A percentile compares a stretch with the other conserved stretches of the same genome.
phyloP scores from a whole-genome alignment of 1,140 invertebrate genomes.

The Gerris buenoi region DNA sequence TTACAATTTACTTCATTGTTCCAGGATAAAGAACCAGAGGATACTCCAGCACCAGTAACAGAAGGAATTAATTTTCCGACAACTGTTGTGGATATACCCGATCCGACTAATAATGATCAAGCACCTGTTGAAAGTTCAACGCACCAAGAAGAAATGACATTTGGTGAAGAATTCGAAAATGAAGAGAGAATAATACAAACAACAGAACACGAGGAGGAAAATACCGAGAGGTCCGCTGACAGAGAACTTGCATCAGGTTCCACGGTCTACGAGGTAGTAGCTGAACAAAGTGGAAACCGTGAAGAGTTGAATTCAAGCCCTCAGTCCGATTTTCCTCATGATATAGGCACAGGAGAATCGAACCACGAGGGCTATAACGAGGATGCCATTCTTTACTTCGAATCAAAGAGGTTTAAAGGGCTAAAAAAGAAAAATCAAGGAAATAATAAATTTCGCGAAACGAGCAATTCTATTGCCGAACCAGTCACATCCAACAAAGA shows the following conservation, averaged over 20 bases:
- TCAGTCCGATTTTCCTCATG: background rate
- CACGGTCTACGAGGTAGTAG: background rate
- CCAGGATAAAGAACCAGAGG: background rate
- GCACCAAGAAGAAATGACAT: background rate
- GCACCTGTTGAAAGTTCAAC: background rate
- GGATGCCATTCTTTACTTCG: constrained; percentile 5
- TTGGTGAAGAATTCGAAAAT: background rate
- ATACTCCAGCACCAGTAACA: background rate
- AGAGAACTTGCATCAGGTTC: background rate
- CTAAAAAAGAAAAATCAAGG: constrained; percentile 4
- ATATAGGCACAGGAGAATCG: constrained; percentile 8
- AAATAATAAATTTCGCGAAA: background rate
- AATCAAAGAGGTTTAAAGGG: constrained; percentile 3
- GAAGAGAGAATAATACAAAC: background rate
- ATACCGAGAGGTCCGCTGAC: background rate
- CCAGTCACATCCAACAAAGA: background rate
- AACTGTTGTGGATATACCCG: background rate
- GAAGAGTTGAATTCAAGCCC: too few species aligned
- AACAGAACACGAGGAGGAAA: background rate
- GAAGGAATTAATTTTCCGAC: too few species aligned
- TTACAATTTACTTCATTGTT: background rate
- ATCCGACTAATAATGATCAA: background rate
- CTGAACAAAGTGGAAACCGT: background rate
- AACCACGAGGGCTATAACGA: background rate
- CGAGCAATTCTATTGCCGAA: background rate